Percentiles rank a stretch among this genome's conserved stretches.
Evolutionary conservation across 2,797 vertebrate genomes (phyloP).

Genomic region (Anomalospiza imberbis): DNA sequence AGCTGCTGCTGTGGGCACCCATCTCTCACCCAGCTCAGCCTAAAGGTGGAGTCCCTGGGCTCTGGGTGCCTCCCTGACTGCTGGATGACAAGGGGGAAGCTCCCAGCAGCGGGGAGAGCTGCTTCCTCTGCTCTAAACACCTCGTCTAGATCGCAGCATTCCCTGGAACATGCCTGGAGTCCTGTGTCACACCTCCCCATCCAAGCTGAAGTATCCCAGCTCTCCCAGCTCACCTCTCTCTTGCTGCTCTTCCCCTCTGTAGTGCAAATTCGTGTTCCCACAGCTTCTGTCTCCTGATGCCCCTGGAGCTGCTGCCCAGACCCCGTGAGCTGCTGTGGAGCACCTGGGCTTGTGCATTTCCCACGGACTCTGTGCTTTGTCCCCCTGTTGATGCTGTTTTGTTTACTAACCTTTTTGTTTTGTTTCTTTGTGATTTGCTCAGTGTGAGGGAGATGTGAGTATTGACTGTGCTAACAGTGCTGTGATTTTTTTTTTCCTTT

Average conservation of each 20-base stretch:
- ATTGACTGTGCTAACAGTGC: slow-evolving; percentile 77
- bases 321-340: neutral
- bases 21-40: neutral
- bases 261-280: neutral
- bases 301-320: slow-evolving; percentile 18
- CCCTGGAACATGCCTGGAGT: neutral
- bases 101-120: neutral
- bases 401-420: slow-evolving; percentile 82
- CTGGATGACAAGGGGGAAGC: neutral
- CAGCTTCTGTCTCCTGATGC: slow-evolving; percentile 23
- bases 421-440: slow-evolving; percentile 83
- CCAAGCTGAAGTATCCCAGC: neutral
- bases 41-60: neutral
- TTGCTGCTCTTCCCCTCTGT: neutral
- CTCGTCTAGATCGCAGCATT: neutral
- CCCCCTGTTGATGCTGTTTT: slow-evolving; percentile 53
- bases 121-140: neutral
- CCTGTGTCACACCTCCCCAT: neutral
- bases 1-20: neutral
- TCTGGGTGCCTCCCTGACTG: neutral
- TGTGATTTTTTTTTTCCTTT: slow-evolving; percentile 57
- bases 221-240: slow-evolving; percentile 33
- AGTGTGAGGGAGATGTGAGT: slow-evolving; percentile 98
- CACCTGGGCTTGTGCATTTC: slow-evolving; percentile 31
- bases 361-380: slow-evolving; percentile 7